These are phyloP conservation scores for Trissolcus brochymenae DNA, from an alignment of 2,888 invertebrate genomes.

Conservation along the genomic window DNA sequence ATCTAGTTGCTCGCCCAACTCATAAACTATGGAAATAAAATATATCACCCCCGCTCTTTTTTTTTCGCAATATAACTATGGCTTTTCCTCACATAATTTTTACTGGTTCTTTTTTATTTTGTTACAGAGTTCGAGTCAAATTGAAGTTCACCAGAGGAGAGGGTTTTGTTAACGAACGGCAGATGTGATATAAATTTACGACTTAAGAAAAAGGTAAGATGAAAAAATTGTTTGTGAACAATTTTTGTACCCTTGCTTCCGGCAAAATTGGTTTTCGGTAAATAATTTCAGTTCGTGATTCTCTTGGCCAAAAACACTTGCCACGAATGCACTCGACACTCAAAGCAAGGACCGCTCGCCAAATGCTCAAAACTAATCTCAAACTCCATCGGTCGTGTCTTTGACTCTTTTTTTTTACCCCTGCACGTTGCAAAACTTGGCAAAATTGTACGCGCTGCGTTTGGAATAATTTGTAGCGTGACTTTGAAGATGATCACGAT, in stretches of 20 bases:
- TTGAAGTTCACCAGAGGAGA: too few species aligned
- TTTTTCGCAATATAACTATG: background rate
- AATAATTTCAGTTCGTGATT: background rate
- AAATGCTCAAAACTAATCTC: slow-evolving; percentile 45
- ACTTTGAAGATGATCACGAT: slow-evolving; percentile 13
- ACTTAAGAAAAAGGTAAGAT: background rate
- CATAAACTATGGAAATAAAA: background rate
- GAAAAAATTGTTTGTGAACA: background rate
- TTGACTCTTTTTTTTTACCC: slow-evolving; percentile 39
- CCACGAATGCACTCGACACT: slow-evolving; percentile 1
- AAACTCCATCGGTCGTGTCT: slow-evolving; percentile 32
- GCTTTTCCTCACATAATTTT: background rate
- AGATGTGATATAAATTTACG: background rate
- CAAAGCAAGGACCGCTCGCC: slow-evolving; percentile 22
- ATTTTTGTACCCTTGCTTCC: background rate
- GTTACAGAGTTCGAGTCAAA: too few species aligned
- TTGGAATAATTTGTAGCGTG: slow-evolving; percentile 27
- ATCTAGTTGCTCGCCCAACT: too few species aligned
- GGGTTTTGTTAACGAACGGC: background rate
- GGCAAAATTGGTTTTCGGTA: background rate
- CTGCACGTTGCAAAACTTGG: slow-evolving; percentile 25
- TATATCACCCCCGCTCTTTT: too few species aligned
- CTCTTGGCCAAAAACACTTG: background rate
- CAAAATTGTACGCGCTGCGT: slow-evolving; percentile 11
- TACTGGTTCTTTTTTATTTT: too few species aligned